phyloP scores from a whole-genome alignment of 2,113 vertebrate species.

The pig (Sus scrofa) region DNA sequence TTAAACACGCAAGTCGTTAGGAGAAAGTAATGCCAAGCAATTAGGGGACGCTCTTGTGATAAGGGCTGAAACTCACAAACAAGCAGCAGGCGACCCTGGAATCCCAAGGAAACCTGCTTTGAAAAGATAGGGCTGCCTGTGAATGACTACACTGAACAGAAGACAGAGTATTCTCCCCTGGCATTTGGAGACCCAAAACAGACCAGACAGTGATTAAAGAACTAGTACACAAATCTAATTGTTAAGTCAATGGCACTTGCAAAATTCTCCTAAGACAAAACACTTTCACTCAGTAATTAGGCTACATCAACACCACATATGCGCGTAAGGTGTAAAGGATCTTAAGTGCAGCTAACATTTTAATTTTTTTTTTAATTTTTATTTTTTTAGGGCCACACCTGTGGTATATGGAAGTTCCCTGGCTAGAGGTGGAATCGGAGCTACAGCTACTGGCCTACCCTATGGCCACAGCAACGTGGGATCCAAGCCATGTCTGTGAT shows the following conservation, averaged over 20 bases:
- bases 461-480: too few relatives aligned
- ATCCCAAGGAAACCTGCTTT: not conserved
- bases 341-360: not conserved
- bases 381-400: not conserved
- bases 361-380: too few relatives aligned
- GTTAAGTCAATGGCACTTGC: not conserved
- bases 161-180: not conserved
- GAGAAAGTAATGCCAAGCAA: not conserved
- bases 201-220: constrained; percentile 7
- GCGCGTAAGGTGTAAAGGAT: not conserved
- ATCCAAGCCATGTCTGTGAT: too few relatives aligned
- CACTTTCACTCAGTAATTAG: not conserved
- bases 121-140: not conserved
- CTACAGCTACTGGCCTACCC: too few relatives aligned
- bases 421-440: too few relatives aligned
- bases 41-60: not conserved
- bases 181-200: constrained; percentile 2
- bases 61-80: constrained; percentile 18
- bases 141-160: not conserved
- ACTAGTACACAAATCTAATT: not conserved
- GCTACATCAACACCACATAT: fast-evolving
- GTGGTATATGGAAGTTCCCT: too few relatives aligned
- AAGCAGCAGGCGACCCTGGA: not conserved
- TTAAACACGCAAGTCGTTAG: constrained; percentile 11
- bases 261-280: not conserved